Evolutionary conservation across 30 jellyfish, hydroid and myxozoan genomes (phyloP).

Genomic region (Aurelia coerulea): DNA sequence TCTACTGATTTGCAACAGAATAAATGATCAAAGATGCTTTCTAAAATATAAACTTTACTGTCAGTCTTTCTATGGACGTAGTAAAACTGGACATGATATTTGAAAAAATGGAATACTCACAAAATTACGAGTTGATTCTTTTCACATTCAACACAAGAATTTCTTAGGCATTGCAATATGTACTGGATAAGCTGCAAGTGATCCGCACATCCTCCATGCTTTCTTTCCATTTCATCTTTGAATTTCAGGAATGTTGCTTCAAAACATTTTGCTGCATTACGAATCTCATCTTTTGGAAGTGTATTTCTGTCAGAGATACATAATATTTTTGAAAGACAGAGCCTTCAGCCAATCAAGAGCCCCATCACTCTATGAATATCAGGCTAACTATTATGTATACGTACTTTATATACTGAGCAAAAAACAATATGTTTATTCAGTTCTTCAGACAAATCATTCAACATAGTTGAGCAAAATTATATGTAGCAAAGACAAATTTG

Average conservation of each 20-base stretch:
- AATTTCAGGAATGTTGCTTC: not conserved
- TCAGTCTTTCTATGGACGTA: too few relatives aligned
- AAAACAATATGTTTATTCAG: too few relatives aligned
- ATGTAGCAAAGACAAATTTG: too few relatives aligned
- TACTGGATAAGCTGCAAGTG: constrained; percentile 1
- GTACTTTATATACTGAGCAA: too few relatives aligned
- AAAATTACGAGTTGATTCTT: constrained; percentile 21
- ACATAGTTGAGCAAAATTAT: too few relatives aligned
- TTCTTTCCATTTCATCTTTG: not conserved
- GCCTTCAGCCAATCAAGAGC: not conserved
- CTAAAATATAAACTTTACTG: too few relatives aligned
- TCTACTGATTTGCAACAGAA: too few relatives aligned
- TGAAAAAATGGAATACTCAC: constrained; percentile 7
- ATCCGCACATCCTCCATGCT: not conserved
- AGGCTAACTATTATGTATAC: too few relatives aligned
- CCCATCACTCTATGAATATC: too few relatives aligned
- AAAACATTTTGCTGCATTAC: not conserved
- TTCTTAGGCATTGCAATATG: constrained; percentile 27
- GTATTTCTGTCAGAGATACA: not conserved
- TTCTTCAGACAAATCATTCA: too few relatives aligned
- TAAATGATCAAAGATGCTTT: too few relatives aligned
- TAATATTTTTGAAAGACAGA: not conserved
- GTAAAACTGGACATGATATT: too few relatives aligned
- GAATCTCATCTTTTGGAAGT: not conserved
- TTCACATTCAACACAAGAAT: constrained; percentile 29